Evolutionary conservation across 2,797 vertebrate genomes (phyloP).

Genomic region (Botia almorhae): DNA sequence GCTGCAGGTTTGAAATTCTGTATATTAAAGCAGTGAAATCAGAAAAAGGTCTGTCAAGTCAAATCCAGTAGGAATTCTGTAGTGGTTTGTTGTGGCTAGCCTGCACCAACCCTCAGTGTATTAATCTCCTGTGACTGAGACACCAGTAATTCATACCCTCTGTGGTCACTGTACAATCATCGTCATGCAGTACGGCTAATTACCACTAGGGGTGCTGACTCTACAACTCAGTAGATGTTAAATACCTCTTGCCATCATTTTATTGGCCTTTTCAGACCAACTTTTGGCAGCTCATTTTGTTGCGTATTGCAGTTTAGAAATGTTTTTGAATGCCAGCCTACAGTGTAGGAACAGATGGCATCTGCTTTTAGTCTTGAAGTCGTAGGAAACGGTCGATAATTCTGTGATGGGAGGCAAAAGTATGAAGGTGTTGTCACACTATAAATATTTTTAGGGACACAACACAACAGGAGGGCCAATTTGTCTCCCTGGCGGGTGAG

Average conservation of each 20-base stretch:
- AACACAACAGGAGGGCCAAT: constrained; percentile 57
- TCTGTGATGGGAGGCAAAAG: constrained; percentile 19
- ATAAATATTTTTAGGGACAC: constrained; percentile 70
- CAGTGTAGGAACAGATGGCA: constrained; percentile 49
- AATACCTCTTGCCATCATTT: constrained; percentile 6
- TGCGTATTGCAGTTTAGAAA: constrained; percentile 25
- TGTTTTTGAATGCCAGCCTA: constrained; percentile 20
- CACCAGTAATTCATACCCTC: constrained; percentile 34
- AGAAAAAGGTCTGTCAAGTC: constrained; percentile 53
- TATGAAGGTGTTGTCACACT: constrained; percentile 65
- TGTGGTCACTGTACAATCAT: constrained; percentile 41
- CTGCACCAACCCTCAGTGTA: constrained; percentile 33
- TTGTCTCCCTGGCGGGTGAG: constrained; percentile 58
- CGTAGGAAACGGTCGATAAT: constrained; percentile 58
- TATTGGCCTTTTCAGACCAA: constrained; percentile 5
- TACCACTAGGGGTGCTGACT: constrained; percentile 40
- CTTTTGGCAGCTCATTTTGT: constrained; percentile 26
- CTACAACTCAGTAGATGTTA: background rate
- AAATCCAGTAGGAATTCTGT: constrained; percentile 46
- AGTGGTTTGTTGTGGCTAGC: constrained; percentile 47
- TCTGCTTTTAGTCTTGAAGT: constrained; percentile 45
- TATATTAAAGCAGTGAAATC: constrained; percentile 50
- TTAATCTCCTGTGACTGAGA: constrained; percentile 36
- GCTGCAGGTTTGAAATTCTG: constrained; percentile 50
- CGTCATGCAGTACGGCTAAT: constrained; percentile 20